Base-by-base conservation (phyloP, 2,113 vertebrate species). In the Myrmophylax atrothorax region DNA sequence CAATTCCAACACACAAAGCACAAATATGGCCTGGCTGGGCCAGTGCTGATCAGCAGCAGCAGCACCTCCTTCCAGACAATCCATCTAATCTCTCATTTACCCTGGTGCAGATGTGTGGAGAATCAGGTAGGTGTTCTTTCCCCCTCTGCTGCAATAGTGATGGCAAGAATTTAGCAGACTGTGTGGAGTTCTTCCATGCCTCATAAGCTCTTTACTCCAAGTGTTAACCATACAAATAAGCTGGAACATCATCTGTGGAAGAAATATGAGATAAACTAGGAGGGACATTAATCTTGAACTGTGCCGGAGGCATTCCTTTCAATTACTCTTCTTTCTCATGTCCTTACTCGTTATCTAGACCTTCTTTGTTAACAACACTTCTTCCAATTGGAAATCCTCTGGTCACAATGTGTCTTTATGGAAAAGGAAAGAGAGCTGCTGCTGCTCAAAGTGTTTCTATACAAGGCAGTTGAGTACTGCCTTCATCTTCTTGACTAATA, bases 241-340 rank as follows among this genome's bases (percentile, higher is more conserved):
- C 9, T 47, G 28, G 37, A 81, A 75, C 52, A 94, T 75, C 52
- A 91, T 68, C 69, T 33, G 19, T 29, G 31, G 44, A 92, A 95
- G 90, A 97, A 97, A 97, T 35, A 46, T 3, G 7, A 97, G 88
- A 89, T 12, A 64, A 73, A 66, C 58, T 69, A 52, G 19, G 56
- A 81, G 37, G 55, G 76, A 63, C 58, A 80, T 86, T 91, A 80
- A 95, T 84, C 78, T 87, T 87, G 35, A 91, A 55, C 42, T 78
- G 49, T 64, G 42, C 62, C 74, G 50, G 42, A 90, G 38, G 82
- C 38, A 79, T 83, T 86, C 10, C 6, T 94, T 82, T 74, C 16
- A 82, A 73, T 74, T 84, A 88, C 50, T 76, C 77, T 20, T 78
- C 58, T 84, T 86, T 62, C 44, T 66, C 46, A 82, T 25, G 55